phyloP scores from a whole-genome alignment of 1,140 invertebrate species.

The Macrobrachium rosenbergii region DNA sequence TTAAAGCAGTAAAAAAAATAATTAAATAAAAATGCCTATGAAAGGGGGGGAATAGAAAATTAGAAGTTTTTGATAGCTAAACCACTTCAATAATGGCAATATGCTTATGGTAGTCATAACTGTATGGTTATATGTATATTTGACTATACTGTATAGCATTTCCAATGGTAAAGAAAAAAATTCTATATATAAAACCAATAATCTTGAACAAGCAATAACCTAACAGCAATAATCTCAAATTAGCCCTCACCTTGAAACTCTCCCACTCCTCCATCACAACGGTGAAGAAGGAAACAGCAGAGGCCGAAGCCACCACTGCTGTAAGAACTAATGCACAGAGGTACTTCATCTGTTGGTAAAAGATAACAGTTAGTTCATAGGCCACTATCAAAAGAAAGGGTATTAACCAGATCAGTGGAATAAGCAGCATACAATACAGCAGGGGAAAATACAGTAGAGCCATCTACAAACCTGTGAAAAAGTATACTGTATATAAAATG shows the following conservation, averaged over 20 bases:
- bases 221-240: conserved; percentile 31
- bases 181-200: background rate
- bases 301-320: conserved; percentile 39
- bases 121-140: no score
- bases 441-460: no score
- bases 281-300: conserved; percentile 78
- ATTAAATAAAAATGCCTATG: no score
- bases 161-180: background rate
- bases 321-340: conserved; percentile 44
- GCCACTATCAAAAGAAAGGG: background rate
- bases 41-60: no score
- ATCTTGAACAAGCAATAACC: background rate
- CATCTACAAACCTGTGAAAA: background rate
- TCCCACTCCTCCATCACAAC: conserved; percentile 82
- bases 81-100: no score
- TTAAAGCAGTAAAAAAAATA: no score
- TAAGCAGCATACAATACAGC: background rate
- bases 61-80: no score
- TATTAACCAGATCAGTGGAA: background rate
- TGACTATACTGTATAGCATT: no score
- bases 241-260: conserved; percentile 79
- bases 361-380: background rate
- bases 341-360: conserved; percentile 43
- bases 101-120: no score
- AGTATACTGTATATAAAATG: no score